Conservation (phyloP, 1,140 invertebrate genomes). For the Pseudomyrmex gracilis region DNA sequence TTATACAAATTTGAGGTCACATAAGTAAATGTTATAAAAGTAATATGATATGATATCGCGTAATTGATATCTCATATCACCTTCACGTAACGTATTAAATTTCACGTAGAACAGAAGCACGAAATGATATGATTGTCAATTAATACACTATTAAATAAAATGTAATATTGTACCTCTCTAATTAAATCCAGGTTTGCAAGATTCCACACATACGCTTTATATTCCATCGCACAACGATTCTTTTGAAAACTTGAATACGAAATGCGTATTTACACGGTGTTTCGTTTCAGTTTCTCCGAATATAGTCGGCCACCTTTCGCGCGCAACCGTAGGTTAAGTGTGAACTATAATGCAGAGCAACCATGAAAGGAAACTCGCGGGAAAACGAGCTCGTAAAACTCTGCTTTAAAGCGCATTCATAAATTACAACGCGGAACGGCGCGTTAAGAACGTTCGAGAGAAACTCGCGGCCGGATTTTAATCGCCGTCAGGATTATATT, state of each 20-base stretch:
- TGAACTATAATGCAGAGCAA: not conserved
- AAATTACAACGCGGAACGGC: conserved; percentile 46
- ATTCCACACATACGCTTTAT: not conserved
- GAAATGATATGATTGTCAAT: not conserved
- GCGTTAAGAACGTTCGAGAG: conserved; percentile 39
- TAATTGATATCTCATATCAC: conserved; percentile 5
- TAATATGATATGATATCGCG: no score
- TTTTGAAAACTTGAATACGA: not conserved
- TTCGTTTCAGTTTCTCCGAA: not conserved
- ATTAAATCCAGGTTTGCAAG: not conserved
- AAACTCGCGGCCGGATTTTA: conserved; percentile 21
- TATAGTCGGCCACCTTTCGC: not conserved
- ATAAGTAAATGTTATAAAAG: no score
- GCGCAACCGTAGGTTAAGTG: conserved; percentile 16
- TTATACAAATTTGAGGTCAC: no score
- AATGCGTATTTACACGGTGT: not conserved
- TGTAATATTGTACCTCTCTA: not conserved
- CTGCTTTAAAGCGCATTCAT: conserved; percentile 26
- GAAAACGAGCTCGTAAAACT: conserved; percentile 68
- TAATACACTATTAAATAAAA: not conserved
- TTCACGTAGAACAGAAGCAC: not conserved
- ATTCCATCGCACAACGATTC: no score
- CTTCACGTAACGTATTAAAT: conserved; percentile 1
- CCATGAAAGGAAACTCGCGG: conserved; percentile 50
- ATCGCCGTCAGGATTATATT: not conserved